Percentiles rank a stretch among this genome's conserved stretches.
Conservation (phyloP, 2,113 vertebrate genomes). For the Tetraodon nigroviridis region DNA sequence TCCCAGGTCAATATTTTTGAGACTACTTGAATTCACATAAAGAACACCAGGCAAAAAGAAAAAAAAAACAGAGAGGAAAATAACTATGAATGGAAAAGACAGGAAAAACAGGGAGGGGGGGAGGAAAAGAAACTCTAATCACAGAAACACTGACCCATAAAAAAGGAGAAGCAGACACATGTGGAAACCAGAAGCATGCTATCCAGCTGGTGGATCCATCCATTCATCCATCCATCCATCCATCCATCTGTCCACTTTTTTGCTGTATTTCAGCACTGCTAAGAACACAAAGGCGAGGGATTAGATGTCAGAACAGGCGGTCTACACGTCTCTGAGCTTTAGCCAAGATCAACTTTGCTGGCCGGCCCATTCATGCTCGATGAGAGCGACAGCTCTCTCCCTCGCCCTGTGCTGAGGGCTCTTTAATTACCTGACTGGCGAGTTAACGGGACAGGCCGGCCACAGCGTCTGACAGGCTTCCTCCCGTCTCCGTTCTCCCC, state of each 20-base stretch:
- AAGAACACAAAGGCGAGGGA: conserved; percentile 36
- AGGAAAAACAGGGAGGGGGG: conserved; percentile 49
- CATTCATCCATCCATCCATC: conserved; percentile 47
- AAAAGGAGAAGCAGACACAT: conserved; percentile 71
- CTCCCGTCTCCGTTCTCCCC: conserved; percentile 40
- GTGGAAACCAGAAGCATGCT: conserved; percentile 73
- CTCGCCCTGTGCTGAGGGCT: conserved; percentile 31
- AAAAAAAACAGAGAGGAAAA: conserved; percentile 52
- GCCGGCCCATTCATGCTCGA: conserved; percentile 43
- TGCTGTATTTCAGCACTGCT: conserved; percentile 58
- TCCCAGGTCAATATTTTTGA: conserved; percentile 33
- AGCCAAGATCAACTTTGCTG: conserved; percentile 41
- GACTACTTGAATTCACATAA: conserved; percentile 55
- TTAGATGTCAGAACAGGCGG: conserved; percentile 29
- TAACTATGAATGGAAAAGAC: conserved; percentile 65
- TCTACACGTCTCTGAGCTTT: conserved; percentile 44
- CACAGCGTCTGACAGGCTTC: conserved; percentile 48
- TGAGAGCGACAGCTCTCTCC: conserved; percentile 27
- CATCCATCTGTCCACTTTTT: conserved; percentile 21
- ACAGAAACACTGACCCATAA: conserved; percentile 75
- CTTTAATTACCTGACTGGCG: conserved; percentile 56
- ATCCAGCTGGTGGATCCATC: conserved; percentile 71
- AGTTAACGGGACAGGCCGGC: conserved; percentile 31
- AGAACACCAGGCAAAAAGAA: conserved; percentile 28
- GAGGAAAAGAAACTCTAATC: conserved; percentile 65